phyloP scores from a whole-genome alignment of 2,113 vertebrate genomes.

The Lontra canadensis region DNA sequence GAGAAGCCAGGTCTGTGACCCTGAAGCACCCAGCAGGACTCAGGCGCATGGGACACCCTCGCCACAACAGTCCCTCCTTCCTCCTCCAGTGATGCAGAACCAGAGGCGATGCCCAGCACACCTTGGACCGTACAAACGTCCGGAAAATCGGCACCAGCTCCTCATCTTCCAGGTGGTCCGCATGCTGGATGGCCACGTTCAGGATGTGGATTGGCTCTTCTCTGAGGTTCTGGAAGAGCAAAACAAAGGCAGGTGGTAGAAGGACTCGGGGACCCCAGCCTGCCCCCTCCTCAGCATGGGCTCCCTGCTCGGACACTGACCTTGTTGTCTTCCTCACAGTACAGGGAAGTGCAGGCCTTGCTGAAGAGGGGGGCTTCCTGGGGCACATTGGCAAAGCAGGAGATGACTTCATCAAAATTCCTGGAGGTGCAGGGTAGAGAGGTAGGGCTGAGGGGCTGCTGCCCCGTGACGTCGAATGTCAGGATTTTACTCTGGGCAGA shows the following conservation, averaged over 20 bases:
- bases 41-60: rapidly evolving
- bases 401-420: conserved; percentile 94
- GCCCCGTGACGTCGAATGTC: rapidly evolving
- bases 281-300: rapidly evolving
- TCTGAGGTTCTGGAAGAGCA: conserved; percentile 82
- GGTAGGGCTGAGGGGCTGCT: neutral
- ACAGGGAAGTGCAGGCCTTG: conserved; percentile 85
- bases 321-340: conserved; percentile 90
- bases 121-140: conserved; percentile 94
- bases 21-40: neutral
- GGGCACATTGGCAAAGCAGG: conserved; percentile 89
- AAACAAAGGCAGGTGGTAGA: neutral
- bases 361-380: conserved; percentile 84
- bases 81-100: neutral
- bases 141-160: conserved; percentile 90
- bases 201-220: conserved; percentile 98
- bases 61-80: rapidly evolving
- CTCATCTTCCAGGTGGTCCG: conserved; percentile 89
- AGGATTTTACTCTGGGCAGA: neutral
- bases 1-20: neutral
- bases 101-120: conserved; percentile 56
- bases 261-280: rapidly evolving
- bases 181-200: conserved; percentile 90
- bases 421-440: conserved; percentile 72
- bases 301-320: conserved; percentile 70